Evolutionary conservation across 2,113 vertebrate genomes (phyloP).

Genomic region (Silurus asotus): DNA sequence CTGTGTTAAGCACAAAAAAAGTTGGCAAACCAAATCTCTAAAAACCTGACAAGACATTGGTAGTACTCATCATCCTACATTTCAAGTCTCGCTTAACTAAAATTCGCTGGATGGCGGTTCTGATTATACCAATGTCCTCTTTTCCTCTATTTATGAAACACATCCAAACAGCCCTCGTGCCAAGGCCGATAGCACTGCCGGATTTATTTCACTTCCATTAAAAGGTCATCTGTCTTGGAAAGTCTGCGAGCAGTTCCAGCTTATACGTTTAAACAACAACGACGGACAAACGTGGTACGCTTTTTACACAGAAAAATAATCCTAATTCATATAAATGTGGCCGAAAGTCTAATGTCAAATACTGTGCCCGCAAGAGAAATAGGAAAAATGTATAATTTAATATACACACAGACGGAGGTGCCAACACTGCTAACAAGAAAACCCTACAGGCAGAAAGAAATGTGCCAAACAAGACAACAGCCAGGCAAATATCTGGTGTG

Average conservation of each 20-base stretch:
- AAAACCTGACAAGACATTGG: not conserved
- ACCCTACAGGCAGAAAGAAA: not conserved
- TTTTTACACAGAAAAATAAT: not conserved
- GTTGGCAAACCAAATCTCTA: too few relatives aligned
- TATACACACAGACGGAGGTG: not conserved
- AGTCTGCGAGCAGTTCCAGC: not conserved
- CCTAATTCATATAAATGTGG: not conserved
- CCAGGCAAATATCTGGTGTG: not conserved
- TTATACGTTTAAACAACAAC: not conserved
- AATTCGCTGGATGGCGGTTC: not conserved
- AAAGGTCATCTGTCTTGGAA: not conserved
- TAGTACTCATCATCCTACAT: not conserved
- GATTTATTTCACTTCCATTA: constrained; percentile 22
- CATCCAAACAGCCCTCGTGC: not conserved
- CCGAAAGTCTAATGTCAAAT: not conserved
- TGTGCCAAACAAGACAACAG: not conserved
- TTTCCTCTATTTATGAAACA: not conserved
- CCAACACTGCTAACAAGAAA: not conserved
- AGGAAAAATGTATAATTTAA: not conserved
- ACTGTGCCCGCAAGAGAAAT: not conserved
- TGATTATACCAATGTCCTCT: not conserved
- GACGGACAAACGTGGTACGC: not conserved
- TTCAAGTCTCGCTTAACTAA: not conserved
- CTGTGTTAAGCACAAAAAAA: too few relatives aligned
- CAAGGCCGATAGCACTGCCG: not conserved